Evolutionary conservation across 2,888 invertebrate species (phyloP), one percentile per base, ranked within the genome.

Genomic region (Nephrotoma guestfalica): DNA sequence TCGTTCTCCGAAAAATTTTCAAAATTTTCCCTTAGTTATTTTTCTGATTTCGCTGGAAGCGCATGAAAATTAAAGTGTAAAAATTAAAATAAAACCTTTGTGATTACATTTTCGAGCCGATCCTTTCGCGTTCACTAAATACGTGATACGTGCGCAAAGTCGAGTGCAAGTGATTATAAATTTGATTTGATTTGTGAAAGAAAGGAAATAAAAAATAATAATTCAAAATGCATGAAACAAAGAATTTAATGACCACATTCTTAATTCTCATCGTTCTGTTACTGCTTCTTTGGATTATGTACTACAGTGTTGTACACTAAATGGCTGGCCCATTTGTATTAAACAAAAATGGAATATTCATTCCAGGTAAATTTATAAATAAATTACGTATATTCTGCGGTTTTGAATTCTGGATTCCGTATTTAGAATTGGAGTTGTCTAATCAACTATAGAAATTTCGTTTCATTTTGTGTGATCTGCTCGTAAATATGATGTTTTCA

Each of bases 241-340:
- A 93, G 88, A 95, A 93, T 91, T 93, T 95, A 88, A 92, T 95
- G 90, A 95, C 94, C 90, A 95, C 95, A 89, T 95, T 95, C 90
- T 90, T 94, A 88, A 95, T 95, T 90, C 92, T 95, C 90, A 93
- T 95, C 89, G 92, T 94, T 87, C 92, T 95, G 87, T 92, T 95
- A 88, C 93, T 94, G 89, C 93, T 94, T 87, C 92, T 95, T 88
- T 95, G 95, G 94, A 91, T 94, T 71, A 92, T 95, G 88, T 95
- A 95, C 91, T 84, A 84, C n/a, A 84, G 71, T 30, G 71, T 71
- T 71, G 71, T 71, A 18, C 71, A 71, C 71, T 71, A 71, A 71
- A 30, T 9, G 30, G 6, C 9, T 18, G 9, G 11, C 9, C 71
- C 9, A 30, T 71, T 30, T 9, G 7, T 13, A 71, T 9, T 71